Evolutionary conservation across 2,797 vertebrate species (phyloP).

Genomic region (Atherinosoma microstoma): DNA sequence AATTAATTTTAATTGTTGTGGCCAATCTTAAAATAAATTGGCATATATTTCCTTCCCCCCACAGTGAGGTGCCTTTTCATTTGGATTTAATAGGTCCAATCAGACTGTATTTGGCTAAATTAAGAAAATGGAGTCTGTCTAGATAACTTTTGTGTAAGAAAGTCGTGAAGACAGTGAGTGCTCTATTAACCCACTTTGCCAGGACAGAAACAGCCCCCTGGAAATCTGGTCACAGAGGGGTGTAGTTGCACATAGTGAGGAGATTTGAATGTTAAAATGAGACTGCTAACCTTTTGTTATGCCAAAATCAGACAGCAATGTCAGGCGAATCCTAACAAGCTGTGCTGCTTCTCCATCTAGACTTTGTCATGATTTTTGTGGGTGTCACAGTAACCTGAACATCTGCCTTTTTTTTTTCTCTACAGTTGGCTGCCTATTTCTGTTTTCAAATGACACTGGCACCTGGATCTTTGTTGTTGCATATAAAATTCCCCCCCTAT

Average conservation of each 20-base stretch:
- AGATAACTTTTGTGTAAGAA: constrained; percentile 56
- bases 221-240: constrained; percentile 32
- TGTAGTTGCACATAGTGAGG: constrained; percentile 9
- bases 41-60: constrained; percentile 42
- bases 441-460: constrained; percentile 44
- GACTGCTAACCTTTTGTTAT: constrained; percentile 26
- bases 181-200: constrained; percentile 60
- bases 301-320: constrained; percentile 14
- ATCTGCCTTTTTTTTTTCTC: constrained; percentile 48
- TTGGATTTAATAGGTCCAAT: constrained; percentile 34
- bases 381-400: constrained; percentile 40
- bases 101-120: constrained; percentile 52
- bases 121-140: constrained; percentile 52
- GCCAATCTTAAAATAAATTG: constrained; percentile 67
- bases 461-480: constrained; percentile 42
- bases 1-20: constrained; percentile 79
- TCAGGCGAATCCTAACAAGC: constrained; percentile 37
- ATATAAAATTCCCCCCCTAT: constrained; percentile 40
- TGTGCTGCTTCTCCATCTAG: constrained; percentile 34
- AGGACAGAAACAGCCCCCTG: constrained; percentile 27
- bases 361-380: constrained; percentile 30
- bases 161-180: constrained; percentile 46
- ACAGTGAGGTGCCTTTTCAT: constrained; percentile 54
- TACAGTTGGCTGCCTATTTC: constrained; percentile 52
- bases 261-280: constrained; percentile 40